Evolutionary conservation across 2,797 vertebrate genomes (phyloP).

Genomic region (Notolabrus celidotus): DNA sequence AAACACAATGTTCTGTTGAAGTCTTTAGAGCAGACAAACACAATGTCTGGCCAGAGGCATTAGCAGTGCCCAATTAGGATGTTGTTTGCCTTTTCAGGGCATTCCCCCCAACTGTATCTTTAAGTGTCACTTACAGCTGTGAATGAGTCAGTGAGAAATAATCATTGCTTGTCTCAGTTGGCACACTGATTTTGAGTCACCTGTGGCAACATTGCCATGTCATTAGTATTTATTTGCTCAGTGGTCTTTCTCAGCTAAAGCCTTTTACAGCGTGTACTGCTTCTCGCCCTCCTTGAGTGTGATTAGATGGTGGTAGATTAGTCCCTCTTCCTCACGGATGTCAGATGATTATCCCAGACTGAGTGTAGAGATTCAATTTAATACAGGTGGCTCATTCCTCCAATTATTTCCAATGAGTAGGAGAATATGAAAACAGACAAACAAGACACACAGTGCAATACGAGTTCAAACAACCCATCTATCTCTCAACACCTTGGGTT

Average conservation of each 20-base stretch:
- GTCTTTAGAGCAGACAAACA: not conserved
- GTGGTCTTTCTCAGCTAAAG: conserved; percentile 31
- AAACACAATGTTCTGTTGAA: not conserved
- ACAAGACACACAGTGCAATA: conserved; percentile 10
- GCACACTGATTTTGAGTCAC: conserved; percentile 51
- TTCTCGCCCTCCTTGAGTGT: conserved; percentile 41
- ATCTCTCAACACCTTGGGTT: conserved; percentile 3
- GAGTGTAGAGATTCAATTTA: conserved; percentile 44
- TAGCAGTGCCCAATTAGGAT: not conserved
- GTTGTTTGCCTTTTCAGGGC: conserved; percentile 7
- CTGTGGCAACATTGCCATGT: conserved; percentile 42
- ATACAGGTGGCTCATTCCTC: conserved; percentile 38
- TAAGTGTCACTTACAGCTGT: not conserved
- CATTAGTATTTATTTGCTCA: conserved; percentile 66
- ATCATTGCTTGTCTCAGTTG: conserved; percentile 1
- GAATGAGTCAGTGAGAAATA: conserved; percentile 23
- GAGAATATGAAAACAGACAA: conserved; percentile 30
- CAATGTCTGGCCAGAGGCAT: not conserved
- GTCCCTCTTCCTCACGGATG: conserved; percentile 36
- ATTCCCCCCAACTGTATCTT: not conserved
- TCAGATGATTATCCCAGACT: conserved; percentile 56
- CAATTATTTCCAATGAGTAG: conserved; percentile 46
- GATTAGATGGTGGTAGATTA: conserved; percentile 52
- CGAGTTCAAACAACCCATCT: conserved; percentile 15
- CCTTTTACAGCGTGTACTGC: conserved; percentile 26